These are phyloP conservation scores for Chionodraco myersi DNA, from an alignment of 2,113 vertebrate species.

Conservation along the genomic window DNA sequence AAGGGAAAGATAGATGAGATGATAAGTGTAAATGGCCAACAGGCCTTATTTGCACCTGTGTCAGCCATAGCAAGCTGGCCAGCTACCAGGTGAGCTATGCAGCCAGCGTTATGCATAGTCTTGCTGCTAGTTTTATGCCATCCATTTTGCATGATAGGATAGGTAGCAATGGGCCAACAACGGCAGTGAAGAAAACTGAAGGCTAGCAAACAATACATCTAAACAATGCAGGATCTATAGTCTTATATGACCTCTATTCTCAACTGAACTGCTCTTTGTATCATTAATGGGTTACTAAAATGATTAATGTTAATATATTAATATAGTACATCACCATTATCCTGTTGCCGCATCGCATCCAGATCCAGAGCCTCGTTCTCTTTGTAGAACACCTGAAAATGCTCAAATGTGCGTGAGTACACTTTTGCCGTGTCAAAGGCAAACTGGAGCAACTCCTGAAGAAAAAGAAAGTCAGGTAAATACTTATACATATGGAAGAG, in stretches of 20 bases:
- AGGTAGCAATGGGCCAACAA: background rate
- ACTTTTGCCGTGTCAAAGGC: conserved; percentile 84
- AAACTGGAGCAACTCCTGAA: conserved; percentile 82
- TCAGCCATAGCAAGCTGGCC: no score
- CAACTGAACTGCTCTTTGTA: background rate
- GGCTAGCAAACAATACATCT: background rate
- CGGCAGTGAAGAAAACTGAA: background rate
- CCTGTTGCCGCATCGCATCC: conserved; percentile 77
- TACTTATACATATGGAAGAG: background rate
- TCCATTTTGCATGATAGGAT: background rate
- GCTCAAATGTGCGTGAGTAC: conserved; percentile 85
- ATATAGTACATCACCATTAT: conserved; percentile 82
- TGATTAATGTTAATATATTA: background rate
- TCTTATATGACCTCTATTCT: background rate
- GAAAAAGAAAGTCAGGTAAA: background rate
- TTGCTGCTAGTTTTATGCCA: background rate
- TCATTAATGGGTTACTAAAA: background rate
- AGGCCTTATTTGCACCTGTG: no score
- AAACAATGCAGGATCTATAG: background rate
- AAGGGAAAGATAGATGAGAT: no score
- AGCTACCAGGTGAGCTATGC: no score
- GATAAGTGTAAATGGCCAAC: no score
- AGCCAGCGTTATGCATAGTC: no score
- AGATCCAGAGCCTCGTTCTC: conserved; percentile 89
- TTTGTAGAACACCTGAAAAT: conserved; percentile 83